Percentiles rank a stretch among this genome's conserved stretches.
phyloP scores from a whole-genome alignment of 2,797 vertebrate species.

The Chelidonichthys spinosus region DNA sequence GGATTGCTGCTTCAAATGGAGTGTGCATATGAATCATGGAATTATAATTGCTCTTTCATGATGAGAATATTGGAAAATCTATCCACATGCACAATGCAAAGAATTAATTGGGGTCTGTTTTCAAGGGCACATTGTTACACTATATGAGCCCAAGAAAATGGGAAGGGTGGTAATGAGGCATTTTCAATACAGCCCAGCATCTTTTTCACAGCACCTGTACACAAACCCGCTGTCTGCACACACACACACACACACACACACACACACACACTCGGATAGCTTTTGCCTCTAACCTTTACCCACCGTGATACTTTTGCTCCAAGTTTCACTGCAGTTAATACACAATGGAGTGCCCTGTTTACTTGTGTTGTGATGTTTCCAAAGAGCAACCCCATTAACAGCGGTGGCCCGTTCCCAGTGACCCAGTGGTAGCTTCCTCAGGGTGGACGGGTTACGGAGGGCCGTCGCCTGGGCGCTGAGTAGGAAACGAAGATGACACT shows the following conservation, averaged over 20 bases:
- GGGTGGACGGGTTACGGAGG: conserved; percentile 63
- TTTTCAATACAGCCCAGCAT: conserved; percentile 59
- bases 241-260: conserved; percentile 58
- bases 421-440: conserved; percentile 66
- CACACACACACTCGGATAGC: conserved; percentile 34
- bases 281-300: conserved; percentile 73
- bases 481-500: conserved; percentile 71
- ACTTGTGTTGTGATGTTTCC: conserved; percentile 78
- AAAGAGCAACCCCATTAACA: conserved; percentile 81
- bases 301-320: conserved; percentile 71
- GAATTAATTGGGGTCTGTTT: conserved; percentile 82
- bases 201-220: conserved; percentile 59
- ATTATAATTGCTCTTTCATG: conserved; percentile 85
- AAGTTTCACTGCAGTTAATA: conserved; percentile 80
- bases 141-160: conserved; percentile 67
- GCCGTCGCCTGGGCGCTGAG: conserved; percentile 49
- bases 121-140: conserved; percentile 80
- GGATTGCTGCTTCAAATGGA: conserved; percentile 79
- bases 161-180: conserved; percentile 74
- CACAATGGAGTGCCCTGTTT: conserved; percentile 72
- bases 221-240: conserved; percentile 55
- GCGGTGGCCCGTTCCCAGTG: conserved; percentile 61
- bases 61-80: conserved; percentile 83
- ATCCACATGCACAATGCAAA: conserved; percentile 77
- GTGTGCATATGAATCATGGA: conserved; percentile 81